Conservation (phyloP, 2,888 invertebrate species). For the Philereme vetulata region DNA sequence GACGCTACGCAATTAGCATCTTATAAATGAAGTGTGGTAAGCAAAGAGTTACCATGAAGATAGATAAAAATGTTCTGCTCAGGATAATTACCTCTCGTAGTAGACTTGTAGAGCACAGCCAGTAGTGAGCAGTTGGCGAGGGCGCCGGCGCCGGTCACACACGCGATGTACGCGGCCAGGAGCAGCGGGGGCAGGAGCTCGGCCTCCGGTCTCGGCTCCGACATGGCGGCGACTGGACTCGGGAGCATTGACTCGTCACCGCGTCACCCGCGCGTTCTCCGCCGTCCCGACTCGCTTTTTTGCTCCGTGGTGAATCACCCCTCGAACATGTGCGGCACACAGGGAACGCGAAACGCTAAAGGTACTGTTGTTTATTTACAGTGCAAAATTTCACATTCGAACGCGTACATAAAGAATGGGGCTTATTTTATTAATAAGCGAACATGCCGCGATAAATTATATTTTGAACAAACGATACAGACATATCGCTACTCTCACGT, state of each 20-base stretch:
- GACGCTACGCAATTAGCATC: not conserved
- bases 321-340: slow-evolving; percentile 68
- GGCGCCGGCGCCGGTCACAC: slow-evolving; percentile 73
- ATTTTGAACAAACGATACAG: no score
- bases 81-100: slow-evolving; percentile 71
- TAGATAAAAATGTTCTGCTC: not conserved
- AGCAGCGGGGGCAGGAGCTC: slow-evolving; percentile 68
- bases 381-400: slow-evolving; percentile 34
- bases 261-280: slow-evolving; percentile 71
- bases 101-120: slow-evolving; percentile 70
- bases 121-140: slow-evolving; percentile 72
- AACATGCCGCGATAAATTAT: no score
- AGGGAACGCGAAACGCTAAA: slow-evolving; percentile 55
- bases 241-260: slow-evolving; percentile 79
- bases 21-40: not conserved
- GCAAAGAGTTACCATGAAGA: not conserved
- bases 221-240: slow-evolving; percentile 72
- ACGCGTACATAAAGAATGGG: slow-evolving; percentile 10
- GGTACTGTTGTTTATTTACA: slow-evolving; percentile 40
- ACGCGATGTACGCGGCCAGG: slow-evolving; percentile 62
- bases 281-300: slow-evolving; percentile 69
- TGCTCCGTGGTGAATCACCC: slow-evolving; percentile 74
- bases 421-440: not conserved
- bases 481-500: no score
- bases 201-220: slow-evolving; percentile 61